Percentiles rank a stretch among this genome's conserved stretches.
Evolutionary conservation across 2,797 vertebrate species (phyloP).

Genomic region (Trachurus trachurus): DNA sequence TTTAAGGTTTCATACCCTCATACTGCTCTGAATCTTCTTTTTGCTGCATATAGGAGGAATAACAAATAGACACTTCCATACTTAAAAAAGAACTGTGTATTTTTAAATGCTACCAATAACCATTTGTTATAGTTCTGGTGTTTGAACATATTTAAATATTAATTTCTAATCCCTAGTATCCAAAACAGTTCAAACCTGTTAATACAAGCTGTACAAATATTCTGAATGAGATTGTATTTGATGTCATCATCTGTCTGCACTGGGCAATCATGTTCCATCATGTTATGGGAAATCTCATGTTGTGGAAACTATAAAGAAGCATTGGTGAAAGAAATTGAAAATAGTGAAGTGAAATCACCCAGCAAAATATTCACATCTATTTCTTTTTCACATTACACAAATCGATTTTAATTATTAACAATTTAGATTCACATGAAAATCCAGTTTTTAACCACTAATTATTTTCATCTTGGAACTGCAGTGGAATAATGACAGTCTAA

Average conservation of each 20-base stretch:
- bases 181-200: neutral
- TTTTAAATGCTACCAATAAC: neutral
- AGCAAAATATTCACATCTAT: too few species aligned
- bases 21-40: constrained; percentile 6
- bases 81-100: neutral
- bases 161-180: neutral
- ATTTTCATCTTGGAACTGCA: too few species aligned
- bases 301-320: too few species aligned
- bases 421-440: too few species aligned
- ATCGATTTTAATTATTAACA: too few species aligned
- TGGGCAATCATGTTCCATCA: neutral
- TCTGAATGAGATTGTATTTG: neutral
- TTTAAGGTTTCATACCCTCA: constrained; percentile 1
- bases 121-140: neutral
- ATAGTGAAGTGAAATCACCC: neutral
- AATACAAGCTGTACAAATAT: neutral
- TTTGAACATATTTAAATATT: neutral
- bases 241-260: neutral
- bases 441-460: too few species aligned
- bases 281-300: too few species aligned
- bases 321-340: neutral
- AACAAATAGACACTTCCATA: neutral
- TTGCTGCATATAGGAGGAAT: constrained; percentile 8
- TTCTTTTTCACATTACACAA: too few species aligned
- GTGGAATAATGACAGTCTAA: too few species aligned